Evolutionary conservation across 2,888 invertebrate genomes (phyloP).

Genomic region (Drosophila multiciliata): DNA sequence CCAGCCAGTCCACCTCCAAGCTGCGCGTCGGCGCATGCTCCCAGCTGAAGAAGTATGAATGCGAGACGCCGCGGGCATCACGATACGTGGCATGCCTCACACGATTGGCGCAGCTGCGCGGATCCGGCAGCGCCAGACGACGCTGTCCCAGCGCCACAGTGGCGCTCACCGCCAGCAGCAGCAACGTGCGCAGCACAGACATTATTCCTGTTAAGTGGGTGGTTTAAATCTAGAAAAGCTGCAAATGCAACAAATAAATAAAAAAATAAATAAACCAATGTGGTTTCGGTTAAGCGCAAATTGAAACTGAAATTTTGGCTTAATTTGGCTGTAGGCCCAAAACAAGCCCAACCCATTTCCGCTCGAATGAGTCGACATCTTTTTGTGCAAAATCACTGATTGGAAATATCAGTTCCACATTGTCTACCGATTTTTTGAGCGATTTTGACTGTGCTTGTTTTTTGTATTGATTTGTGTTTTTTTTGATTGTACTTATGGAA

Average conservation of each 20-base stretch:
- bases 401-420: constrained; percentile 61
- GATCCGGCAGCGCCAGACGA: constrained; percentile 94
- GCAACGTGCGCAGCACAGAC: constrained; percentile 84
- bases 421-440: constrained; percentile 58
- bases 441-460: constrained; percentile 64
- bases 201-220: constrained; percentile 43
- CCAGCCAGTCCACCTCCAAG: constrained; percentile 95
- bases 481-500: constrained; percentile 50
- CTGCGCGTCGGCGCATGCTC: constrained; percentile 93
- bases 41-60: constrained; percentile 98
- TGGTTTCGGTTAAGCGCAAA: constrained; percentile 16
- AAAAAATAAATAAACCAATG: background rate
- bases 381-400: constrained; percentile 74
- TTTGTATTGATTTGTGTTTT: constrained; percentile 11
- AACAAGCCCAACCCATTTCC: constrained; percentile 66
- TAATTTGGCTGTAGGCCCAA: constrained; percentile 16
- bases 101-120: constrained; percentile 94
- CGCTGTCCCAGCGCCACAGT: constrained; percentile 91
- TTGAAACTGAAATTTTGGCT: constrained; percentile 28
- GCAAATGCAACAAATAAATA: constrained; percentile 20
- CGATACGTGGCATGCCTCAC: constrained; percentile 95
- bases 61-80: constrained; percentile 94
- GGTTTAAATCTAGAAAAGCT: constrained; percentile 16
- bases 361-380: constrained; percentile 54
- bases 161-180: constrained; percentile 89